phyloP scores from a whole-genome alignment of 2,797 vertebrate genomes.

The Myoxocephalus aenaeus region DNA sequence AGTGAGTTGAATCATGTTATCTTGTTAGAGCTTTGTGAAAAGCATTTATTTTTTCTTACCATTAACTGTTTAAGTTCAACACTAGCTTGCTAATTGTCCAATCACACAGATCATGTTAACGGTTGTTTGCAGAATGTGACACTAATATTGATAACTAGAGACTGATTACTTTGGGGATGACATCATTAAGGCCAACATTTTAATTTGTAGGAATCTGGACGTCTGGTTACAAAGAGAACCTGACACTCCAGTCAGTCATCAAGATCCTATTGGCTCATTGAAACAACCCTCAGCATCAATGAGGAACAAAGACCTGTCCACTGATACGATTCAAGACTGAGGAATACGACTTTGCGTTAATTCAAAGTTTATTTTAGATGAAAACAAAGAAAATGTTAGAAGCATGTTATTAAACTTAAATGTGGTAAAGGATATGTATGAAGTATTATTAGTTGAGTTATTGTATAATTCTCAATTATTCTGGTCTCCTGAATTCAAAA shows the following conservation, averaged over 20 bases:
- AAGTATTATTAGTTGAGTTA: not conserved
- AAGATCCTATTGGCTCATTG: not conserved
- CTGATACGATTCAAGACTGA: not conserved
- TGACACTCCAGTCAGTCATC: not conserved
- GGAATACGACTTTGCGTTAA: not conserved
- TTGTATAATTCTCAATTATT: not conserved
- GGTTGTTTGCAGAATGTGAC: not conserved
- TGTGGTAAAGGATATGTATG: not conserved
- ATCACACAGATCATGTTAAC: not conserved
- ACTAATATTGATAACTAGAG: not conserved
- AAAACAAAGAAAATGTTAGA: not conserved
- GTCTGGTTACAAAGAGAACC: not conserved
- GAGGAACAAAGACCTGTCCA: not conserved
- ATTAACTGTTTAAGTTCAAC: not conserved
- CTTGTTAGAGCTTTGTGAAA: not conserved
- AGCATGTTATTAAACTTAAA: not conserved
- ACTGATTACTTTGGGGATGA: not conserved
- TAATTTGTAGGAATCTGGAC: not conserved
- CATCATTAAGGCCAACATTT: not conserved
- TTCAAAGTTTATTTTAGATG: not conserved
- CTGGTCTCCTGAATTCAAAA: not conserved
- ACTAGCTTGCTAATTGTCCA: not conserved
- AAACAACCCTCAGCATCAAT: not conserved
- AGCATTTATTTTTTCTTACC: not conserved
- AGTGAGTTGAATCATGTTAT: not conserved